phyloP scores from a whole-genome alignment of 2,797 vertebrate species.

The Lophius americanus region DNA sequence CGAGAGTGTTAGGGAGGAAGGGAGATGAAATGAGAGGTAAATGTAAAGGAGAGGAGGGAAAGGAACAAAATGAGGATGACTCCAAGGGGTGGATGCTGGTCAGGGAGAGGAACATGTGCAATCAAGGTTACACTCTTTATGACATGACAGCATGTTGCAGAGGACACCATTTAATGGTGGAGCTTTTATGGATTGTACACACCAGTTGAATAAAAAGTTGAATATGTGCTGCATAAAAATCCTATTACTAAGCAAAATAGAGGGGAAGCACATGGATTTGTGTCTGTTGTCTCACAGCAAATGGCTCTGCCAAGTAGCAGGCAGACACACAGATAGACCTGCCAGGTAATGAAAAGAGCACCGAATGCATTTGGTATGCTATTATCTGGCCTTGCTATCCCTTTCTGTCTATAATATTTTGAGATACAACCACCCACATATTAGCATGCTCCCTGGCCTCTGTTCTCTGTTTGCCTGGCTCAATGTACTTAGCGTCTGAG shows the following conservation, averaged over 20 bases:
- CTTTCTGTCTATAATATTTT: constrained; percentile 65
- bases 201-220: constrained; percentile 10
- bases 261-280: constrained; percentile 15
- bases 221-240: constrained; percentile 13
- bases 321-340: constrained; percentile 45
- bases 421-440: constrained; percentile 52
- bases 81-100: constrained; percentile 21
- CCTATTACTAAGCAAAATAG: constrained; percentile 18
- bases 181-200: constrained; percentile 13
- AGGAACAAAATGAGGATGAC: constrained; percentile 44
- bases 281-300: constrained; percentile 38
- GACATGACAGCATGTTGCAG: constrained; percentile 9
- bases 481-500: constrained; percentile 17
- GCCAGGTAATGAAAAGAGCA: constrained; percentile 65
- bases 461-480: constrained; percentile 35
- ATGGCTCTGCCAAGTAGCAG: constrained; percentile 40
- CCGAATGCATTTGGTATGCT: constrained; percentile 59
- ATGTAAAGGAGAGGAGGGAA: constrained; percentile 23
- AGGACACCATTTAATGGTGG: constrained; percentile 19
- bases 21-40: constrained; percentile 29
- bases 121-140: constrained; percentile 20
- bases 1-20: constrained; percentile 49
- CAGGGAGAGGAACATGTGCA: constrained; percentile 8
- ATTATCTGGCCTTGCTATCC: constrained; percentile 66
- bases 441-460: constrained; percentile 38